Base-by-base conservation (phyloP, 2,797 vertebrate genomes). In the Iguana delicatissima region DNA sequence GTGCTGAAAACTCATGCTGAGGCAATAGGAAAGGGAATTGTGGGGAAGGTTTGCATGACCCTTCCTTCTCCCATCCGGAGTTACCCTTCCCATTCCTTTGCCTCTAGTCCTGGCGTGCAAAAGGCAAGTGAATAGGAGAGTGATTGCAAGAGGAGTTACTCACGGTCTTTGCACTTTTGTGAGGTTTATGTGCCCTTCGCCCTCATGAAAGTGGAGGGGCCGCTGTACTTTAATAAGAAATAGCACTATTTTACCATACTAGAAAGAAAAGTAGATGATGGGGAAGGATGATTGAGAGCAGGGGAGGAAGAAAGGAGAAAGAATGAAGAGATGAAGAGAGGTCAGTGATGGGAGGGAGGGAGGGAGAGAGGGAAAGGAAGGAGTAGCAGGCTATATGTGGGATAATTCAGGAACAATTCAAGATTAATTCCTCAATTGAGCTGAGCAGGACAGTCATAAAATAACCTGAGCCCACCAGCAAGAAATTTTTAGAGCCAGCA, bases 341-440 rank as follows among this genome's bases (percentile, higher is more conserved):
- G 74, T 16, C 9, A 24, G 20, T 22, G 22, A 32, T 12, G 4
- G 12, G 7, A 52, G 0, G 13, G 20, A n/a, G 55, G 24, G 35
- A 46, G 42, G 42, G 42, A 46, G 42, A 4, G 3, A 42, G 76
- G 42, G 24, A 77, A 22, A 6, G 29, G 32, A n/a, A 72, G 67
- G 50, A 18, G 72, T 9, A 87, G 57, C 7, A 64, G 32, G 35
- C 24, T 29, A 80, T 55, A 67, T 82, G 74, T 59, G 35, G 52
- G 16, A 50, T 12, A 74, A 74, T 73, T 89, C 80, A 82, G 38
- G 32, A 69, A 67, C 20, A 83, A 74, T 82, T 89, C 69, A 82
- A 29, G 32, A 80, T 80, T 80, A 52, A 38, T 88, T 32, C 22
- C 16, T 59, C 50, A 80, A 7, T 62, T 38, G 4, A 24, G 59